A percentile compares a stretch with the other conserved stretches of the same genome.
phyloP scores from a whole-genome alignment of 2,797 vertebrate genomes.

The Thalassophryne amazonica region DNA sequence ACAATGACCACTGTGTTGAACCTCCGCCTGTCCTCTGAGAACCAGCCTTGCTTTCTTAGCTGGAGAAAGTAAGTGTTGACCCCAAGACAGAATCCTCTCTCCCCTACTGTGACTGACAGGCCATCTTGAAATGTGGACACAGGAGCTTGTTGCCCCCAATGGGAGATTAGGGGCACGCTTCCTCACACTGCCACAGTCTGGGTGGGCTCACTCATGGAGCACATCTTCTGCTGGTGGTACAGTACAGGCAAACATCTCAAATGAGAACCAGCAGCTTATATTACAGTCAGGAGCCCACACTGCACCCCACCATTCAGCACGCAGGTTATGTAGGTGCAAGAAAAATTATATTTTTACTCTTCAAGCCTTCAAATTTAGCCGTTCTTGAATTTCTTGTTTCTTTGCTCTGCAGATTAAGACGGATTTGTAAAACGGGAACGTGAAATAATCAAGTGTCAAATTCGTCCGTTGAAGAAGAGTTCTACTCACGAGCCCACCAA shows the following conservation, averaged over 20 bases:
- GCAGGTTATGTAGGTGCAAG: constrained; percentile 49
- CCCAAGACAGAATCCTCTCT: constrained; percentile 76
- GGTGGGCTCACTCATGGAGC: constrained; percentile 75
- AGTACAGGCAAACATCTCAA: constrained; percentile 75
- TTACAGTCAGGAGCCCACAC: constrained; percentile 52
- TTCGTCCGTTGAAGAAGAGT: constrained; percentile 58
- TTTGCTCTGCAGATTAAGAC: constrained; percentile 76
- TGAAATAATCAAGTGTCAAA: constrained; percentile 75
- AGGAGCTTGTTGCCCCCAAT: constrained; percentile 73
- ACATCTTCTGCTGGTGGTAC: constrained; percentile 70
- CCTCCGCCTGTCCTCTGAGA: constrained; percentile 62
- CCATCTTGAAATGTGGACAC: constrained; percentile 73
- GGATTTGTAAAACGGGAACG: constrained; percentile 76
- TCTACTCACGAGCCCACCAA: constrained; percentile 50
- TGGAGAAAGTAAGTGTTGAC: constrained; percentile 85
- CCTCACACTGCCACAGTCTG: constrained; percentile 72
- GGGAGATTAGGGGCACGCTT: constrained; percentile 71
- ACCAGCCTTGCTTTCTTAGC: constrained; percentile 82
- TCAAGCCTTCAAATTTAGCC: constrained; percentile 59
- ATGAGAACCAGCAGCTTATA: constrained; percentile 62
- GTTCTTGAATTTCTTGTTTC: constrained; percentile 75
- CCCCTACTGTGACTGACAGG: constrained; percentile 80
- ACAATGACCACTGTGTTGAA: constrained; percentile 73
- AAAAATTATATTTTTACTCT: constrained; percentile 29
- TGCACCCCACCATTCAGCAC: constrained; percentile 33